Conservation (phyloP, 2,113 vertebrate genomes). For the Aphelocoma coerulescens region DNA sequence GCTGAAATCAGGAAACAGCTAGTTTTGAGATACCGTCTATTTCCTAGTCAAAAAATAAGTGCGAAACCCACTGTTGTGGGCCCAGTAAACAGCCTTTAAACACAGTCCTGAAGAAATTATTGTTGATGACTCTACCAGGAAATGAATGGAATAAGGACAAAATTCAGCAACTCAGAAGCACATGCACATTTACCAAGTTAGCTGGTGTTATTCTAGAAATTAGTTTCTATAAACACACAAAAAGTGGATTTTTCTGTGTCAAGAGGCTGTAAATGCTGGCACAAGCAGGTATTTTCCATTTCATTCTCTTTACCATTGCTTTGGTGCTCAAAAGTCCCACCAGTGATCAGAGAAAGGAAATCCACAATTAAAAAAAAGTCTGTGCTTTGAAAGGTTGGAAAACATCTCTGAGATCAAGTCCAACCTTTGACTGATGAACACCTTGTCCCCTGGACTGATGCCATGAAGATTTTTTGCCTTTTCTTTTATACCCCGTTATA, state of each 20-base stretch:
- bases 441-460: neutral
- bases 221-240: neutral
- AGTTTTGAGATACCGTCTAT: neutral
- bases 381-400: neutral
- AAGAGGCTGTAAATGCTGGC: neutral
- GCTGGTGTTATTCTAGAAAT: neutral
- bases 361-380: neutral
- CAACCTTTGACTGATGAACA: neutral
- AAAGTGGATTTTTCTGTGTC: neutral
- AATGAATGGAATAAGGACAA: neutral
- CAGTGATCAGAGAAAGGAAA: neutral
- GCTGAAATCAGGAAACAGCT: neutral
- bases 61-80: neutral
- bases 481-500: too few species aligned
- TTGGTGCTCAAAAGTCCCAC: neutral
- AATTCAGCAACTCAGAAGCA: neutral
- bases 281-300: neutral
- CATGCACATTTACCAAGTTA: neutral
- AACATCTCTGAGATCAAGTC: neutral
- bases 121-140: neutral
- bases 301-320: neutral
- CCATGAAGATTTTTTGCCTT: too few species aligned
- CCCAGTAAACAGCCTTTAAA: neutral
- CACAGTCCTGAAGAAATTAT: neutral
- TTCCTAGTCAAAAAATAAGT: neutral